Base-by-base conservation (phyloP, 2,888 invertebrate species). In the Apamea epomidion region DNA sequence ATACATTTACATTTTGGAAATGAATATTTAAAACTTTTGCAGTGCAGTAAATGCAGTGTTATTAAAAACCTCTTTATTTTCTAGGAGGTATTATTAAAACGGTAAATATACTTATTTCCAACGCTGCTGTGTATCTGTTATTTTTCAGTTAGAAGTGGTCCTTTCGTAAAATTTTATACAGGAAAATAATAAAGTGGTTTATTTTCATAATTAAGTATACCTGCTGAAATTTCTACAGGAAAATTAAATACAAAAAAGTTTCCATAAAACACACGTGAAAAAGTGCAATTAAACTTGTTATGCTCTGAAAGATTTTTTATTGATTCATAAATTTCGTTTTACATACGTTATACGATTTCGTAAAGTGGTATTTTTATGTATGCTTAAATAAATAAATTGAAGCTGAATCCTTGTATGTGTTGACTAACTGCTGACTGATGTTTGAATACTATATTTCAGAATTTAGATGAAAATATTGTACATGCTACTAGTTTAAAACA, bases 321-420 rank as follows among this genome's bases (percentile, higher is more conserved):
- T 68, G n/a, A 70, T 37, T 65, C 54, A 74, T 67, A 60, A 73
- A 75, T 60, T 72, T 80, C 12, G 48, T 78, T 78, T 79, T 37
- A 71, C 71, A 79, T 37, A 37, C 37, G 37, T 25, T 65, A 78
- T 70, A 65, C 60, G 54, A 21, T 67, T 62, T 51, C 8, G 32
- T 51, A 51, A 67, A 76, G 14, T 70, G 37, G 14, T 42, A n/a
- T 42, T 32, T 70, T 45, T 48, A 21, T 60, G 3, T 29, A 18
- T 16, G 1, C 7, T 21, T 7, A 48, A 48, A 16, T 70, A 51
- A 51, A 16, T 51, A 51, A 32, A 70, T 62, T 83, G 16, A 51
- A 18, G 16, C 1, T 58, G 6, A 10, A 67, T 82, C 21, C 7
- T 51, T 18, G 10, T 32, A n/a, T 42, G 29, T 2, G 29, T 18